Base-by-base conservation (phyloP, 2,113 vertebrate species). In the Larimichthys polyactis region DNA sequence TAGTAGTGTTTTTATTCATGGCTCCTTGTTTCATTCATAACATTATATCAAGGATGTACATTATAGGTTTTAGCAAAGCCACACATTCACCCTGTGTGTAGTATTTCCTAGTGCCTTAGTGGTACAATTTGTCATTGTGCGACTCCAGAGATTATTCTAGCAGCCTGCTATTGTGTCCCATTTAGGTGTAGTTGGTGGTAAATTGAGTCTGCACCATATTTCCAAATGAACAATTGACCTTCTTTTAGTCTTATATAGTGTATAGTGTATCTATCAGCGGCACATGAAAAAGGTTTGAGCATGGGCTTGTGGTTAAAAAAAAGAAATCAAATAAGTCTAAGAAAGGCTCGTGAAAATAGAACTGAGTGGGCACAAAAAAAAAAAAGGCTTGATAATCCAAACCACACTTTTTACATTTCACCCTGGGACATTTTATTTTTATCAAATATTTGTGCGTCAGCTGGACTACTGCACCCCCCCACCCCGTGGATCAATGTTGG, bases 401-500 rank as follows among this genome's bases (percentile, higher is more conserved):
- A 69, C 7, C 29, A 15, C 69, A 9, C 20, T 79, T 55, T 69
- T 49, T 66, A 27, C 11, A 54, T 67, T 52, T 69, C 44, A 63
- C 15, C 68, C 48, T 32, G 2, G 68, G 40, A 83, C 46, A 64
- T 82, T 78, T 72, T 49, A 69, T 87, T 79, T 76, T 72, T 59
- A 65, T 72, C 67, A 76, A 82, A 73, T 68, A 65, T 78, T 59
- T 1, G 51, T 51, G 71, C 59, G 51, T 77, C 85, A 71, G 60
- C 63, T 60, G 79, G 63, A 78, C 73, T 14, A 1, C 80, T 62
- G 79, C 36, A 8, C 66, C 81, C 62, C 36, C 36, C 36, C 36
- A 8, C 36, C 36, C n/a, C 72, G 19, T 49, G n/a, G 75, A 87
- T 79, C 54, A 14, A 19, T 57, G 71, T 70, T 71, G 81, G 85